Conservation (phyloP, 2,797 vertebrate genomes). For the Gobio occitaniae region DNA sequence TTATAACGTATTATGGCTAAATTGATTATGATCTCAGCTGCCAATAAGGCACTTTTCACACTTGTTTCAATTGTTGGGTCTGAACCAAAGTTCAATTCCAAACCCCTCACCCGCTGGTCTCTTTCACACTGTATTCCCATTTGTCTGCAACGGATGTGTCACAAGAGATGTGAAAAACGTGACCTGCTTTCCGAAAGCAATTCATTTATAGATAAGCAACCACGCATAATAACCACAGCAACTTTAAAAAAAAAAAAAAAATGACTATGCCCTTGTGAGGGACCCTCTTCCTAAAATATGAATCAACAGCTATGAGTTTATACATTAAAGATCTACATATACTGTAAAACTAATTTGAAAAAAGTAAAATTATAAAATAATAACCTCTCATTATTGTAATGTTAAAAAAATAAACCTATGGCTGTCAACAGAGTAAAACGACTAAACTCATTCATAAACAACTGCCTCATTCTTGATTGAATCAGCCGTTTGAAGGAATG, state of each 20-base stretch:
- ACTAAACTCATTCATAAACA: not conserved
- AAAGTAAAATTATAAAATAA: not conserved
- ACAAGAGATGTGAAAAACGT: not conserved
- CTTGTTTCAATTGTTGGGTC: not conserved
- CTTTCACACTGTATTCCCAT: slow-evolving; percentile 6
- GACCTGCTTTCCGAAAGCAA: not conserved
- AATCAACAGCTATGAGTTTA: not conserved
- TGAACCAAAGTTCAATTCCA: not conserved
- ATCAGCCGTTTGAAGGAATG: no score
- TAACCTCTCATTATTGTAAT: not conserved
- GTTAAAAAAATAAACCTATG: not conserved
- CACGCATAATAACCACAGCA: not conserved
- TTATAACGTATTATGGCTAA: not conserved
- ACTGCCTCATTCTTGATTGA: no score
- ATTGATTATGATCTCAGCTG: not conserved
- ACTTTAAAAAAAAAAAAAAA: not conserved
- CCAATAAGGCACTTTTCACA: not conserved
- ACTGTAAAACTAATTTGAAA: not conserved
- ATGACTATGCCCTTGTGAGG: not conserved
- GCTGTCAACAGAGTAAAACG: not conserved
- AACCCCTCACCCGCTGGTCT: slow-evolving; percentile 5
- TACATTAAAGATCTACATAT: not conserved
- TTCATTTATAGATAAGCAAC: not conserved
- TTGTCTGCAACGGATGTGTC: not conserved
- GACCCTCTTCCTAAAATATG: not conserved